Percentiles rank a stretch among this genome's conserved stretches.
Conservation (phyloP, 1,140 invertebrate genomes). For the Hypothenemus hampei region DNA sequence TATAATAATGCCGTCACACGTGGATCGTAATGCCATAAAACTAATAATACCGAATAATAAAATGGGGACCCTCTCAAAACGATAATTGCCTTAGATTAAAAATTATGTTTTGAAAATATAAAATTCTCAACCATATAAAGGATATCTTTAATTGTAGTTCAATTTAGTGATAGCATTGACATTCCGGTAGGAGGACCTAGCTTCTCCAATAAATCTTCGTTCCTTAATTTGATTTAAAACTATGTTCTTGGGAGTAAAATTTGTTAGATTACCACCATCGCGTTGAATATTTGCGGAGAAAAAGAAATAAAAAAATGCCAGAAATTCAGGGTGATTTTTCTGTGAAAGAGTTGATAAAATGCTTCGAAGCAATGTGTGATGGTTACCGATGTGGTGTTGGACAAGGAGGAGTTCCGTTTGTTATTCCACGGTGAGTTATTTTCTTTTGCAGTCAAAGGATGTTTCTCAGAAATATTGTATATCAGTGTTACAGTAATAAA, state of each 20-base stretch:
- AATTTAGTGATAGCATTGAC: background rate
- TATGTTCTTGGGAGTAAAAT: too few species aligned
- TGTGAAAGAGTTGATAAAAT: slow-evolving; percentile 2
- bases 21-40: background rate
- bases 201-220: background rate
- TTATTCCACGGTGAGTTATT: slow-evolving; percentile 3
- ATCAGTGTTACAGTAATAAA: background rate
- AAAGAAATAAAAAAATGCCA: background rate
- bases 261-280: too few species aligned
- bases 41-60: background rate
- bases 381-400: background rate
- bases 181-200: background rate
- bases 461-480: background rate
- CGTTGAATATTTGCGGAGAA: too few species aligned
- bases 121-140: background rate
- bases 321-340: background rate
- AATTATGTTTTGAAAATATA: too few species aligned
- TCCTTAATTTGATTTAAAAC: background rate
- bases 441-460: background rate
- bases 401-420: background rate
- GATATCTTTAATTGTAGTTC: background rate
- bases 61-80: too few species aligned
- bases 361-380: slow-evolving; percentile 4
- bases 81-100: background rate
- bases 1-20: slow-evolving; percentile 2